Evolutionary conservation across 1,140 invertebrate species (phyloP), one percentile per base, ranked within the genome.

Genomic region (Portunus trituberculatus): DNA sequence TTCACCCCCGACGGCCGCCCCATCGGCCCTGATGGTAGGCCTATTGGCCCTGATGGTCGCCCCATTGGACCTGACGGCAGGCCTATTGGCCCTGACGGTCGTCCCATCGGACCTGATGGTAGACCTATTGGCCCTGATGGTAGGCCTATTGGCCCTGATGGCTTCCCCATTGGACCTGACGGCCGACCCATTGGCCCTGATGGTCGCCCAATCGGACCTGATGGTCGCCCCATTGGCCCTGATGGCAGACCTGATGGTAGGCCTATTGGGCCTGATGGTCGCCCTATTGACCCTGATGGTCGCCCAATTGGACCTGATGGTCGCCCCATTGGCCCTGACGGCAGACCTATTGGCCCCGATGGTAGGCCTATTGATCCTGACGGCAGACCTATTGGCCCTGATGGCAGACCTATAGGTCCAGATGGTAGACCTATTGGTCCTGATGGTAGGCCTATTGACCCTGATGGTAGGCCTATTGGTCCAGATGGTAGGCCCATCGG

Each of bases 171-270:
- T 8, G 84, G 31, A 0, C 95, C 95, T 52, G 94, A 93, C 90
- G 95, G 92, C n/a, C 31, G 91, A 20, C 95, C 95, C 3, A 84
- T 93, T 83, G 94, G 94, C 16, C 94, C 87, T 28, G 94, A 95
- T 95, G 94, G 94, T 25, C 28, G 20, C 28, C 87, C 91, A 87
- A 39, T 59, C 52, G 10, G 20, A 0, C 52, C 52, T 59, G 52
- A 59, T 16, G 52, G 52, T 10, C 52, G 52, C 52, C 52, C 52
- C 3, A 10, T 12, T 59, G 52, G 31, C 67, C 25, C 94, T 91
- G n/a, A 12, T 59, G 76, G 39, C 52, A 87, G 28, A 12, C 25
- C 94, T 91, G n/a, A 12, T 59, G 76, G 39, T 83, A 87, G 28
- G 4, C 89, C 6, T 88, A 76, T n/a, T 83, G 94, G 94, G 1